phyloP scores from a whole-genome alignment of 2,797 vertebrate species.

The Choloepus didactylus region DNA sequence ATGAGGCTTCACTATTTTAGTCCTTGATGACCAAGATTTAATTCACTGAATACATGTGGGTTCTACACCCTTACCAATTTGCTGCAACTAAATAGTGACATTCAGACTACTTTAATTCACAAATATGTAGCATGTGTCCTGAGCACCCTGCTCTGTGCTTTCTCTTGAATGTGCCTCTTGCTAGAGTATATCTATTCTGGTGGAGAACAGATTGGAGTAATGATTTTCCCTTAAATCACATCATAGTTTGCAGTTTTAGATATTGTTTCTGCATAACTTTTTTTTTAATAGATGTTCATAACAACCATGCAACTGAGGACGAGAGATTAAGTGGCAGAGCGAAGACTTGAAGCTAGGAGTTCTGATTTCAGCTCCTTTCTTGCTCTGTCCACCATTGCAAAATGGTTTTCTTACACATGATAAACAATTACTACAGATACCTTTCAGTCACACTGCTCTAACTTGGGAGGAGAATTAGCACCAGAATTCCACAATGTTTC shows the following conservation, averaged over 20 bases:
- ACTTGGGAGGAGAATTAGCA: slow-evolving; percentile 66
- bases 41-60: slow-evolving; percentile 77
- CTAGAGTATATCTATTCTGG: not conserved
- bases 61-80: slow-evolving; percentile 80
- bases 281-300: not conserved
- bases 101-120: slow-evolving; percentile 82
- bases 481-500: slow-evolving; percentile 74
- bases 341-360: not conserved
- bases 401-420: slow-evolving; percentile 65
- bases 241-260: not conserved
- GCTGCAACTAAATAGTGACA: slow-evolving; percentile 81
- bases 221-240: not conserved
- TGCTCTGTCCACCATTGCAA: not conserved
- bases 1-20: slow-evolving; percentile 66
- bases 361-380: not conserved
- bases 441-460: slow-evolving; percentile 71
- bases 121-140: slow-evolving; percentile 79
- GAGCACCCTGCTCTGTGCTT: slow-evolving; percentile 74
- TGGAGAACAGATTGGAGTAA: slow-evolving; percentile 27
- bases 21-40: slow-evolving; percentile 79
- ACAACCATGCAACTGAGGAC: not conserved
- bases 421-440: slow-evolving; percentile 45
- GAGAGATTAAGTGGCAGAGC: not conserved
- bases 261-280: not conserved
- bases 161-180: not conserved